phyloP scores from a whole-genome alignment of 1,140 invertebrate species.

The Mamestra configurata region DNA sequence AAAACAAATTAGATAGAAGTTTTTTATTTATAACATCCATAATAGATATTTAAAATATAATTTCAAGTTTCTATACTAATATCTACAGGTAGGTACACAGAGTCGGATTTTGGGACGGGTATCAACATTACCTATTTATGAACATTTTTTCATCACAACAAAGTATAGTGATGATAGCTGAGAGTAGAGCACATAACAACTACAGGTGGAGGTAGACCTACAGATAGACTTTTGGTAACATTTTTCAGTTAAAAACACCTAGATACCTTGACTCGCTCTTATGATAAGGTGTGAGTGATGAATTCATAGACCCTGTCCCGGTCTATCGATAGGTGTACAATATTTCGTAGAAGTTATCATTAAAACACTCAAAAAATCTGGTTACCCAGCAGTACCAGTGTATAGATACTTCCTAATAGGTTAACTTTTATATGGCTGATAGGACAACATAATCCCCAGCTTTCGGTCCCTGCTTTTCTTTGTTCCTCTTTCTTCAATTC shows the following conservation, averaged over 20 bases:
- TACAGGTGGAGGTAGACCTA: not conserved
- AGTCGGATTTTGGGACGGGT: not conserved
- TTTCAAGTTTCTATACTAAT: constrained; percentile 10
- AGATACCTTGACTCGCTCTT: too few relatives aligned
- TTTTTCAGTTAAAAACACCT: too few relatives aligned
- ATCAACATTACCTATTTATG: not conserved
- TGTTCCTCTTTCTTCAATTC: not conserved
- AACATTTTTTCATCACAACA: not conserved
- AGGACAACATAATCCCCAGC: too few relatives aligned
- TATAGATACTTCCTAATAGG: too few relatives aligned
- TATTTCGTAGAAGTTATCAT: too few relatives aligned
- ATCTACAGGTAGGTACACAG: constrained; percentile 14
- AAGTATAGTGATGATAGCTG: not conserved
- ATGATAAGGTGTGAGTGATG: too few relatives aligned
- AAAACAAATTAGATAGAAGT: constrained; percentile 1
- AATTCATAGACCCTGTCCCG: too few relatives aligned
- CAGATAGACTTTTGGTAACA: not conserved
- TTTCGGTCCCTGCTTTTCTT: not conserved
- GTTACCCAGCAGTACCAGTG: too few relatives aligned
- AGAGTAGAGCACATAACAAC: not conserved
- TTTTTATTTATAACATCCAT: constrained; percentile 27
- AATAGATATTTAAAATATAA: constrained; percentile 21
- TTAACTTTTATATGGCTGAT: too few relatives aligned
- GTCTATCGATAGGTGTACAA: too few relatives aligned
- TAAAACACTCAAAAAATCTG: too few relatives aligned